phyloP scores from a whole-genome alignment of 2,797 vertebrate genomes.

The Pipistrellus kuhlii region DNA sequence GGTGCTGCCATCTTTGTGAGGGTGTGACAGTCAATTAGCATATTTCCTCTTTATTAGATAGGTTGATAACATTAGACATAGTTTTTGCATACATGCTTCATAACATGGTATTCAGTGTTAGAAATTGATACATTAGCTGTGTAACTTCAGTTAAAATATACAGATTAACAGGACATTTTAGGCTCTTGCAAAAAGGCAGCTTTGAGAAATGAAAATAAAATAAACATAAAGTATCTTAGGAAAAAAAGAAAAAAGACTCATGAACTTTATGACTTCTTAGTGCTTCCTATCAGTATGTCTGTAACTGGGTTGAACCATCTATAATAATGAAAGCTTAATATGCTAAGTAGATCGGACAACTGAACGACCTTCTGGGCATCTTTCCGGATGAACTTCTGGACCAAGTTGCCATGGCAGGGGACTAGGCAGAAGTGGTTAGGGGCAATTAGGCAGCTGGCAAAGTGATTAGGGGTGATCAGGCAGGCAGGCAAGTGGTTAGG shows the following conservation, averaged over 20 bases:
- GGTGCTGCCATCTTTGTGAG: no score
- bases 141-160: conserved; percentile 30
- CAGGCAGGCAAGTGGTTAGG: no score
- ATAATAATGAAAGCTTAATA: no score
- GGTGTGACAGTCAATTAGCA: no score
- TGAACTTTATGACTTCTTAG: not conserved
- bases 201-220: conserved; percentile 19
- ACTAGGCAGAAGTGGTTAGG: no score
- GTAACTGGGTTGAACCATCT: not conserved
- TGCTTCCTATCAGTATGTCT: not conserved
- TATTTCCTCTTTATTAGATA: no score
- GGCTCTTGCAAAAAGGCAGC: not conserved
- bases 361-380: no score
- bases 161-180: not conserved
- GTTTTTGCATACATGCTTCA: not conserved
- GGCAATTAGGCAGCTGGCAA: no score
- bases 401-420: no score
- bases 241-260: not conserved
- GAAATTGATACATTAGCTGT: not conserved
- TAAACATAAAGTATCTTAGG: not conserved
- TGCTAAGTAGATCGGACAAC: no score
- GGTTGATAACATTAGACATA: conserved; percentile 32
- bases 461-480: no score
- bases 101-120: not conserved
- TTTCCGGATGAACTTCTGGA: no score